Evolutionary conservation across 2,888 invertebrate species (phyloP), one percentile per base, ranked within the genome.

Genomic region (Axea sp.): DNA sequence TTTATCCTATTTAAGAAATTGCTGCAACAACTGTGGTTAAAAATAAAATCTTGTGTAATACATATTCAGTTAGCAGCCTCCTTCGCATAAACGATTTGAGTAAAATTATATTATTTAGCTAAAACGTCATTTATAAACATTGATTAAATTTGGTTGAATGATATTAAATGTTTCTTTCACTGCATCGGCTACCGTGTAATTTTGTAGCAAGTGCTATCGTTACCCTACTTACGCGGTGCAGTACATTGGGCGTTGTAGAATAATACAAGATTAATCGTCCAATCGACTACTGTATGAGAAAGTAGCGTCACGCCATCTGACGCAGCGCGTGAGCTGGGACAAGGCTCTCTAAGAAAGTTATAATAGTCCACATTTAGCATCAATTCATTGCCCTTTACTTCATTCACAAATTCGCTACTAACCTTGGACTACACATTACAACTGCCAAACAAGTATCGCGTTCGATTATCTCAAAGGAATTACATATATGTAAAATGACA

Each of bases 271-370:
- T 64, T 72, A 73, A 73, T 65, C 65, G 72, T 73, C 59, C 72
- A 65, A 45, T 59, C 65, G 65, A 24, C 72, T 73, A 65, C 59
- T 60, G 28, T 47, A 73, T 65, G 72, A 65, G 72, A 73, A 73
- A 73, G 72, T 73, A 73, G 65, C 72, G 59, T 73, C 65, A 73
- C 65, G 72, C 72, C 72, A 73, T 35, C 65, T 73, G 65, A 65
- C 65, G 60, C 53, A 47, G 72, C 72, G 65, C 72, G 72, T 73
- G 72, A 73, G 72, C 72, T 73, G 41, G 72, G 72, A 65, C 65
- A 65, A 43, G 72, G 49, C 59, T 73, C 72, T 73, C 65, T 73
- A 73, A 73, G 72, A 73, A 73, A 72, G 72, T 72, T 64, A 65
- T 59, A 51, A 47, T 65, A 57, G 37, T 59, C 64, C 53, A 51